phyloP scores from a whole-genome alignment of 2,797 vertebrate genomes.

The Varecia variegata region DNA sequence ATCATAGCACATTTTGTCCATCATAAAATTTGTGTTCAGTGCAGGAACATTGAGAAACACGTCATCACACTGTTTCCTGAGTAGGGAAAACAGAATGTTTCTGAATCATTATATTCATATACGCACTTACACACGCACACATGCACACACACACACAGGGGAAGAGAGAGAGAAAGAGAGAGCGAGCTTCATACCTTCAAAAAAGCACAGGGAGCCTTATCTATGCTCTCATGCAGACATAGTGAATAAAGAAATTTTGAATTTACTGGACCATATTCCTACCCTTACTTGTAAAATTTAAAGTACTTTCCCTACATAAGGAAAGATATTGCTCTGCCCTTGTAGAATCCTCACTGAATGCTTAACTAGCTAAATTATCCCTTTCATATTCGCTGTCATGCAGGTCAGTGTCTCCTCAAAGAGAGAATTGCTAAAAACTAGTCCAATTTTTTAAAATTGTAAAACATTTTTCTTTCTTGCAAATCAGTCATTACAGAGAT shows the following conservation, averaged over 20 bases:
- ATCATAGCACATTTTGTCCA: background rate
- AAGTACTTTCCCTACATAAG: conserved; percentile 14
- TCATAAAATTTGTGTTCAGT: background rate
- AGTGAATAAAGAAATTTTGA: background rate
- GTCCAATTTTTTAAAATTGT: background rate
- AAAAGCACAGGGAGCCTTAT: background rate
- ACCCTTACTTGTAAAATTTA: conserved; percentile 11
- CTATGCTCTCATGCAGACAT: background rate
- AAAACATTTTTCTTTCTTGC: conserved; percentile 12
- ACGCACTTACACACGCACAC: background rate
- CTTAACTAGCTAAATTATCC: conserved; percentile 42
- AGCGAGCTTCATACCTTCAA: background rate
- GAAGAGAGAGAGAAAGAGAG: background rate
- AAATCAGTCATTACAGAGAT: background rate
- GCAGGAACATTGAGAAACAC: background rate
- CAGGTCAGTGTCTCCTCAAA: conserved; percentile 53
- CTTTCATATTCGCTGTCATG: conserved; percentile 32
- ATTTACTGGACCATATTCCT: background rate
- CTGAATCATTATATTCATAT: background rate
- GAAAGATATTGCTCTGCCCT: conserved; percentile 27
- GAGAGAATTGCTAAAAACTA: conserved; percentile 46
- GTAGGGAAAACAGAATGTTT: background rate
- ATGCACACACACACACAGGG: background rate
- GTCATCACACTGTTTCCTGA: background rate
- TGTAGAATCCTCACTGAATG: conserved; percentile 29